Evolutionary conservation across 2,888 invertebrate genomes (phyloP), one percentile per base, ranked within the genome.

Genomic region (Apotomis turbidana): DNA sequence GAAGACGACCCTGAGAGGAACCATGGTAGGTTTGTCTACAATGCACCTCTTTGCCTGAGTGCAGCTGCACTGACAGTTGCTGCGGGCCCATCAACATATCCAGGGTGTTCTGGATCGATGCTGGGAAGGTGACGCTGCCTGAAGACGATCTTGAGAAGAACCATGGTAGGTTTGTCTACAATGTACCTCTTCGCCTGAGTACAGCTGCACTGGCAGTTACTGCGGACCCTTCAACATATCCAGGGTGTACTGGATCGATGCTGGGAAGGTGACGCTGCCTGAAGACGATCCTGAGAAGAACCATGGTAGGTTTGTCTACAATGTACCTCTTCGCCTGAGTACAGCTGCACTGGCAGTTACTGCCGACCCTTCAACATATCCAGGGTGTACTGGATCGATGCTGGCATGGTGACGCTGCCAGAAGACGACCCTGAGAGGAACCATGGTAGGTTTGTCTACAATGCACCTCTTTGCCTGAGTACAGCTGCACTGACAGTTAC

Each of bases 371-470:
- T 94, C 85, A 95, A 95, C 85, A 94, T 95, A 71, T 95, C 95
- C 46, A 88, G 88, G 74, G 89, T 95, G 0, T 95, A 95, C 84
- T 96, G 96, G 95, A 90, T 93, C 1, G 96, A 96, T 68, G 94
- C 95, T 0, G 95, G 95, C 0, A 91, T 87, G 77, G 83, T 93
- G 0, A 91, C 90, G 3, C 78, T 95, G 71, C 92, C 94, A 0
- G 94, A 94, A 12, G 95, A 95, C 78, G 93, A 94, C 58, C 87
- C 93, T 5, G 90, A 94, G 0, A 87, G 89, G 77, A 90, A 90
- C 71, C 86, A 87, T 74, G 90, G 92, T 91, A 66, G 75, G 79
- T 12, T 6, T 41, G 1, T 15, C 8, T 52, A 3, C 49, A 12
- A 9, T 27, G 27, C 2, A 27, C 27, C 27, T 2, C 2, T 27